These are phyloP conservation scores for Plebejus argus DNA, from an alignment of 2,888 invertebrate species.

Conservation along the genomic window DNA sequence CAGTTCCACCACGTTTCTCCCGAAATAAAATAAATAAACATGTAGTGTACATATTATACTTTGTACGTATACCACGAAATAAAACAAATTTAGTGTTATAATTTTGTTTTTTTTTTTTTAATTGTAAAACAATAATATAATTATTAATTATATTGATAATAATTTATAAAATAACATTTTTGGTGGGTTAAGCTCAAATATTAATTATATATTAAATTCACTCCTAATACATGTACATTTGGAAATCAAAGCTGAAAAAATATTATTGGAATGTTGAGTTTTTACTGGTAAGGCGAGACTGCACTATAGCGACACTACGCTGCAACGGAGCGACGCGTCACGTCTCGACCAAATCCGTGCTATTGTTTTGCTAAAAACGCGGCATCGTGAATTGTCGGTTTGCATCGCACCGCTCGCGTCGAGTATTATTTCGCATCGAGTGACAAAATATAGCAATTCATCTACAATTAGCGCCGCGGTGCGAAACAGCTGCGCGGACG, in stretches of 20 bases:
- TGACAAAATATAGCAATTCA: no score
- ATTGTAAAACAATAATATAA: background rate
- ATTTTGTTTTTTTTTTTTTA: background rate
- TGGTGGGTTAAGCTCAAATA: background rate
- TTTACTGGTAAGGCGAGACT: background rate
- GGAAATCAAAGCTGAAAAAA: background rate
- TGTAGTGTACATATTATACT: background rate
- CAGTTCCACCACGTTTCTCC: no score
- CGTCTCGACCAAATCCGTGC: no score
- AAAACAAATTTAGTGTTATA: background rate
- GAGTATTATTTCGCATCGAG: no score
- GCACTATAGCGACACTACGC: no score
- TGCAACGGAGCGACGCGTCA: no score
- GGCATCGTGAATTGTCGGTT: no score
- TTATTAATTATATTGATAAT: background rate
- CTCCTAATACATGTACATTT: background rate
- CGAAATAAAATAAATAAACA: background rate
- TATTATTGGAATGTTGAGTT: background rate
- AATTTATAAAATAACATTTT: background rate
- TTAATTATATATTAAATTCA: background rate
- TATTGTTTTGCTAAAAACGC: no score
- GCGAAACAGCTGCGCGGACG: no score
- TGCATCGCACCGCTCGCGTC: no score
- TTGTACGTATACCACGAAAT: background rate
- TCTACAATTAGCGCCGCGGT: no score